Conservation (phyloP, 2,797 vertebrate species). For the Lepus oiostolus region DNA sequence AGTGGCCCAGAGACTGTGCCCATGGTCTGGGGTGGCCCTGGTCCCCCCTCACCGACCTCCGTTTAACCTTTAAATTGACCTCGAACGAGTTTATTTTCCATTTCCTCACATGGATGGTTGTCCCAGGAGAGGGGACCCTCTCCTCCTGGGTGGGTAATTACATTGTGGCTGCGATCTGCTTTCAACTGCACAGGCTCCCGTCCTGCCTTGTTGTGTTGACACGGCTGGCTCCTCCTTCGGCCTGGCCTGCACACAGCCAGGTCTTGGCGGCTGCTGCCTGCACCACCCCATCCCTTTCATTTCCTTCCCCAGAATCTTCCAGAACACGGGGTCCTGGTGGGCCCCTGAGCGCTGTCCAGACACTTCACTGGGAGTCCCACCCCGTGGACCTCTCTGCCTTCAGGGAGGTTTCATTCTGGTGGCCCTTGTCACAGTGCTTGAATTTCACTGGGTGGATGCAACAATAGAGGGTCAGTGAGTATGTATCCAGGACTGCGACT, state of each 20-base stretch:
- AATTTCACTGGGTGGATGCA: accelerated
- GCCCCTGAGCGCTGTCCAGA: accelerated
- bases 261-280: no score
- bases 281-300: accelerated
- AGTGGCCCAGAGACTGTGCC: constrained; percentile 3
- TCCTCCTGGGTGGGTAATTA: constrained; percentile 62
- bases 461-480: no score
- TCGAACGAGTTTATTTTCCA: constrained; percentile 68
- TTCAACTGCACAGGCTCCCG: neutral
- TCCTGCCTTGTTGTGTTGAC: neutral
- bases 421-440: neutral
- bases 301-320: no score
- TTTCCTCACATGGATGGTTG: constrained; percentile 33
- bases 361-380: accelerated
- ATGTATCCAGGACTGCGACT: accelerated
- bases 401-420: neutral
- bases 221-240: neutral
- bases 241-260: neutral
- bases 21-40: neutral
- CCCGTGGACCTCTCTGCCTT: neutral
- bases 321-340: accelerated
- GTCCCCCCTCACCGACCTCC: constrained; percentile 53
- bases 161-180: constrained; percentile 55
- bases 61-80: constrained; percentile 73
- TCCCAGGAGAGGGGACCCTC: constrained; percentile 60